phyloP scores from a whole-genome alignment of 2,113 vertebrate species.

The Dascyllus trimaculatus region DNA sequence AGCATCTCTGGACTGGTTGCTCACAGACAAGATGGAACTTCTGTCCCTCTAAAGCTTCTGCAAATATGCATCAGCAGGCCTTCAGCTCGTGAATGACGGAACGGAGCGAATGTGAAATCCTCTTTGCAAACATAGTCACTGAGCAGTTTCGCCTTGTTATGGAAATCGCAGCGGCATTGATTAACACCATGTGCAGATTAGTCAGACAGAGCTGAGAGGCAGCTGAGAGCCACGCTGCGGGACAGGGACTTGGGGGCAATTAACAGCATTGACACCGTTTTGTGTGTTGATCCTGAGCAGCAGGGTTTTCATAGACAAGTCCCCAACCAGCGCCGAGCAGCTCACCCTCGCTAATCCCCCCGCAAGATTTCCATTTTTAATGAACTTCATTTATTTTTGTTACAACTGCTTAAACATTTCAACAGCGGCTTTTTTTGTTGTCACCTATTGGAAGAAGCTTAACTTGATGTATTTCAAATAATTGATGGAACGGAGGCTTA shows the following conservation, averaged over 20 bases:
- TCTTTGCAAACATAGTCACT: conserved; percentile 35
- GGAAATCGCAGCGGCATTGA: conserved; percentile 46
- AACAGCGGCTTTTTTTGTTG: not conserved
- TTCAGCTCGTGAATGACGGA: conserved; percentile 6
- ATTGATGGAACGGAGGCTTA: conserved; percentile 40
- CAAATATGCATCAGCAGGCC: conserved; percentile 14
- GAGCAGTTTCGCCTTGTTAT: conserved; percentile 46
- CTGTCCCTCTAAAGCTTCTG: not conserved
- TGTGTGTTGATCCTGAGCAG: conserved; percentile 56
- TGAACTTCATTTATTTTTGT: conserved; percentile 67
- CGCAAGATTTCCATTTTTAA: conserved; percentile 71
- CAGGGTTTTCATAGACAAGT: conserved; percentile 47
- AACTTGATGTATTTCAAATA: conserved; percentile 58
- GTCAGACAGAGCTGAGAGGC: conserved; percentile 33
- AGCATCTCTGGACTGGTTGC: too few relatives aligned
- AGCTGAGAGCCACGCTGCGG: conserved; percentile 49
- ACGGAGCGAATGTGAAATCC: conserved; percentile 26
- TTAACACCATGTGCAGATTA: conserved; percentile 54
- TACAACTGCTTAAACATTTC: conserved; percentile 44
- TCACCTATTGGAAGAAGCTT: conserved; percentile 31
- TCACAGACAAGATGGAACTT: too few relatives aligned
- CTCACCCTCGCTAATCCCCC: conserved; percentile 57
- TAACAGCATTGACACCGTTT: conserved; percentile 65
- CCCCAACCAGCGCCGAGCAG: conserved; percentile 28
- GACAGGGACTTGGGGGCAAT: conserved; percentile 63